These are phyloP conservation scores for Agriopis marginaria DNA, from an alignment of 2,888 invertebrate species.

Conservation along the genomic window DNA sequence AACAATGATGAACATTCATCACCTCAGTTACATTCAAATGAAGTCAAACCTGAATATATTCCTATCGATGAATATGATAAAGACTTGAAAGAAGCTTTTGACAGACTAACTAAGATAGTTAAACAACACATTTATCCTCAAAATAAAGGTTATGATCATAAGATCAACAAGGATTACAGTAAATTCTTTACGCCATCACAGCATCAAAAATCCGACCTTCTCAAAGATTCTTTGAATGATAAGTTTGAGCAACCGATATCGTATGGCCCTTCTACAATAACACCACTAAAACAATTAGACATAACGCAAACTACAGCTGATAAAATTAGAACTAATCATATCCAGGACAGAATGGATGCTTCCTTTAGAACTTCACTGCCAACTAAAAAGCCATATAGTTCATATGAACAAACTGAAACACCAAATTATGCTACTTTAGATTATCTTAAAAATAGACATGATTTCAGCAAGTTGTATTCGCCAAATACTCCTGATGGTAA, in stretches of 20 bases:
- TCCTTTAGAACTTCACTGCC: constrained; percentile 46
- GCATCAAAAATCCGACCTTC: constrained; percentile 32
- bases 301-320: constrained; percentile 7
- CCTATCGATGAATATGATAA: constrained; percentile 40
- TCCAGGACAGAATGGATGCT: constrained; percentile 25
- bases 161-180: constrained; percentile 52
- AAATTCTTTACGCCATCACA: constrained; percentile 48
- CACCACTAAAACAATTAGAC: constrained; percentile 15
- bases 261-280: constrained; percentile 1
- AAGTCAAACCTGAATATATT: constrained; percentile 21
- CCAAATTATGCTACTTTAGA: constrained; percentile 47
- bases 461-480: constrained; percentile 47
- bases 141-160: constrained; percentile 55
- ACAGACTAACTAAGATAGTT: constrained; percentile 60
- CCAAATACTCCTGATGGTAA: constrained; percentile 19
- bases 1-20: constrained; percentile 3
- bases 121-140: constrained; percentile 61
- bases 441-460: constrained; percentile 47
- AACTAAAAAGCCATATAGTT: constrained; percentile 37
- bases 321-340: neutral
- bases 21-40: constrained; percentile 10
- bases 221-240: constrained; percentile 19
- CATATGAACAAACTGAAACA: constrained; percentile 38
- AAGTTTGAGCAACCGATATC: constrained; percentile 11
- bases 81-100: constrained; percentile 56